A percentile compares a stretch with the other conserved stretches of the same genome.
Conservation (phyloP, 2,888 invertebrate species). For the Cybosia mesomella region DNA sequence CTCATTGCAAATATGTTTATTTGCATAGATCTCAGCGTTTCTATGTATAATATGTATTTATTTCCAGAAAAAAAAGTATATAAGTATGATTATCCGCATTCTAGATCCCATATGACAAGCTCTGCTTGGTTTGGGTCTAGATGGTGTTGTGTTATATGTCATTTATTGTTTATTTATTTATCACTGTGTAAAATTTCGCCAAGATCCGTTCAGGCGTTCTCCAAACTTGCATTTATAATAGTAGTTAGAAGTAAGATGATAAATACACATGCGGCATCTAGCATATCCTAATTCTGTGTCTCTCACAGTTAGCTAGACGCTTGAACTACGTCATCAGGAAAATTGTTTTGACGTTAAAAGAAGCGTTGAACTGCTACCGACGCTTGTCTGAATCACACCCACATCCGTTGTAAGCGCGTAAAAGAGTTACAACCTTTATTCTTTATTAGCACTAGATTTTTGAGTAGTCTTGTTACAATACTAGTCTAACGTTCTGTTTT, state of each 20-base stretch:
- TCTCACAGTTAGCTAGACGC: neutral
- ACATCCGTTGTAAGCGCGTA: neutral
- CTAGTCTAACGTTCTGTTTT: neutral
- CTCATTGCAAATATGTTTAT: too few species aligned
- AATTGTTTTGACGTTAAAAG: neutral
- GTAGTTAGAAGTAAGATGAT: neutral
- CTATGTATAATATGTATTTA: too few species aligned
- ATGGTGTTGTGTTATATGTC: too few species aligned
- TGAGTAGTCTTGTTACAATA: neutral
- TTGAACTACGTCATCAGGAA: neutral
- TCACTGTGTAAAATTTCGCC: too few species aligned
- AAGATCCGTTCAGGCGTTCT: too few species aligned
- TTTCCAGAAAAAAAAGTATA: too few species aligned
- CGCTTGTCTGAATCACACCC: neutral
- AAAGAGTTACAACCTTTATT: neutral
- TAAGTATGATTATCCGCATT: too few species aligned
- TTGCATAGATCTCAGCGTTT: too few species aligned
- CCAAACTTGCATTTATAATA: too few species aligned
- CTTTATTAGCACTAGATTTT: neutral
- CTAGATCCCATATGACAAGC: too few species aligned
- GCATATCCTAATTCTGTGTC: neutral
- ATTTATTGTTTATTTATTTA: too few species aligned
- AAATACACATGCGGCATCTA: neutral
- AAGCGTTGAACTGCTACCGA: constrained; percentile 1
- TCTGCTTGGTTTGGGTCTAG: too few species aligned